Conservation (phyloP, 2,113 vertebrate species). For the Salvelinus fontinalis region DNA sequence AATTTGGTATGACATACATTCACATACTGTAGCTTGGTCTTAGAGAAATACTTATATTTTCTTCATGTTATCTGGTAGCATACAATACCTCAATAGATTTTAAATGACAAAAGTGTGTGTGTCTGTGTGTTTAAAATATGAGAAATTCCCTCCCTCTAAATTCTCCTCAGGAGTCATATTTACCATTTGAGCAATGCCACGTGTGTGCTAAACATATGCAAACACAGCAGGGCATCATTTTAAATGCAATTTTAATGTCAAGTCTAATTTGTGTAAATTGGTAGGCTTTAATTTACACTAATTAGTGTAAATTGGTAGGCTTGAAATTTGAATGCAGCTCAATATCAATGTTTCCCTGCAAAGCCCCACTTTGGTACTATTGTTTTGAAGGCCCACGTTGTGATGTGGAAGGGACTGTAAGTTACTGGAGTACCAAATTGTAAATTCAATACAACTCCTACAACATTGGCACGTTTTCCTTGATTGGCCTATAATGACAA, state of each 20-base stretch:
- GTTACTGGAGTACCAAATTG: too few relatives aligned
- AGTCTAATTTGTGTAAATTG: constrained; percentile 78
- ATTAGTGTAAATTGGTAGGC: constrained; percentile 76
- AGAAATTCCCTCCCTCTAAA: not conserved
- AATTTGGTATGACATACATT: too few relatives aligned
- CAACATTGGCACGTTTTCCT: too few relatives aligned
- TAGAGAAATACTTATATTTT: too few relatives aligned
- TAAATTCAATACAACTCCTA: too few relatives aligned
- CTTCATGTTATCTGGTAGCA: too few relatives aligned
- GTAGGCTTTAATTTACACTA: constrained; percentile 61
- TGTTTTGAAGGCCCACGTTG: too few relatives aligned
- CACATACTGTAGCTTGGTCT: too few relatives aligned
- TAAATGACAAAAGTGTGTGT: not conserved
- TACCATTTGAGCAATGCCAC: constrained; percentile 62
- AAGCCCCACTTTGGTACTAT: too few relatives aligned
- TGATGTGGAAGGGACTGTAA: too few relatives aligned
- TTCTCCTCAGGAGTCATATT: constrained; percentile 55
- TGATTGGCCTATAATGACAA: too few relatives aligned
- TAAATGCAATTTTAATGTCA: constrained; percentile 76
- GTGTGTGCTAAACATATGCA: constrained; percentile 79
- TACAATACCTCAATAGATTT: not conserved
- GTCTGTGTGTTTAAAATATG: too few relatives aligned
- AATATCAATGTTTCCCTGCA: constrained; percentile 19
- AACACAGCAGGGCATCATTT: constrained; percentile 74
- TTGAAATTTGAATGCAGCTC: constrained; percentile 68